phyloP scores from a whole-genome alignment of 2,888 invertebrate species.

The Nowickia ferox region DNA sequence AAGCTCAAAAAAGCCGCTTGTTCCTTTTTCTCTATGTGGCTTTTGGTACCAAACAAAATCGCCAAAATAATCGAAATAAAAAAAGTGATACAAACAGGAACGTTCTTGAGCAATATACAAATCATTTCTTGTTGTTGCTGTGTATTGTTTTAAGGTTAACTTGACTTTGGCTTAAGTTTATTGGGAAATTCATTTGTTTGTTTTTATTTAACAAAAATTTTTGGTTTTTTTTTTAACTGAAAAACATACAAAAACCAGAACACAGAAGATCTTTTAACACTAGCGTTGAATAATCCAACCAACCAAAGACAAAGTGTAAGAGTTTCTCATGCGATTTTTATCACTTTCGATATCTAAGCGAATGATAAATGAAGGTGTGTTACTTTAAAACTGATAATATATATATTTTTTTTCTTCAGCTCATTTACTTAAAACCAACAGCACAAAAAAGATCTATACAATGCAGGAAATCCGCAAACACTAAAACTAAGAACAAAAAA shows the following conservation, averaged over 20 bases:
- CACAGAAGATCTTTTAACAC: slow-evolving; percentile 69
- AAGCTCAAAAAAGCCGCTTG: slow-evolving; percentile 70
- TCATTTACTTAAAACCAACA: slow-evolving; percentile 63
- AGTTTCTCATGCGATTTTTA: slow-evolving; percentile 74
- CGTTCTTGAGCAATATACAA: slow-evolving; percentile 64
- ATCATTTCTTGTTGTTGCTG: slow-evolving; percentile 57
- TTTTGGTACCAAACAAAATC: slow-evolving; percentile 30
- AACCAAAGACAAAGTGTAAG: slow-evolving; percentile 58
- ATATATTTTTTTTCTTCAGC: slow-evolving; percentile 48
- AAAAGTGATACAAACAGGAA: slow-evolving; percentile 40
- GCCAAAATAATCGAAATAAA: slow-evolving; percentile 7
- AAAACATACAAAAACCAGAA: slow-evolving; percentile 55
- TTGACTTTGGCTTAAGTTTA: slow-evolving; percentile 38
- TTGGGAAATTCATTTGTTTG: slow-evolving; percentile 52
- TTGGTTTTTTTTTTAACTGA: neutral
- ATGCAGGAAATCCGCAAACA: slow-evolving; percentile 68
- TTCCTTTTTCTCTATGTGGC: slow-evolving; percentile 16
- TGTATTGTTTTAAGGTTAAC: slow-evolving; percentile 40
- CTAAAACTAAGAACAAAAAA: slow-evolving; percentile 6
- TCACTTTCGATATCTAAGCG: slow-evolving; percentile 75
- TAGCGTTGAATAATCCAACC: neutral
- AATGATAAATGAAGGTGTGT: slow-evolving; percentile 75
- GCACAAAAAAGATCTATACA: slow-evolving; percentile 23
- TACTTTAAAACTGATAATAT: slow-evolving; percentile 72
- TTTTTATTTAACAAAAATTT: slow-evolving; percentile 54